These are phyloP conservation scores for Hipposideros armiger DNA, from an alignment of 2,113 vertebrate genomes.

Conservation along the genomic window DNA sequence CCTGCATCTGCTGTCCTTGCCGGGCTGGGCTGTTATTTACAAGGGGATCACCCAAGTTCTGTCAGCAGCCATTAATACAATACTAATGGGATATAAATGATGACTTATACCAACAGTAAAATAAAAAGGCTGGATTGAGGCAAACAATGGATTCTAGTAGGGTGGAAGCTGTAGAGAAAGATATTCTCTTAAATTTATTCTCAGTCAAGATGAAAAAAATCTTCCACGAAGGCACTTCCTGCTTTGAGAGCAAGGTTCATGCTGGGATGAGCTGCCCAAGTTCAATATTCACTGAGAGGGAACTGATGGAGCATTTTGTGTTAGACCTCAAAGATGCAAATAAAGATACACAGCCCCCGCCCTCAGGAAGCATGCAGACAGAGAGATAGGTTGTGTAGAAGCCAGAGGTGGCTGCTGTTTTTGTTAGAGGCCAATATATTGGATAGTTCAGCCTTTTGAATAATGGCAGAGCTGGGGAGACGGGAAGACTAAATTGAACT, in stretches of 20 bases:
- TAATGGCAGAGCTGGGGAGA: background rate
- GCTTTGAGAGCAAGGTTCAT: constrained; percentile 15
- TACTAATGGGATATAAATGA: background rate
- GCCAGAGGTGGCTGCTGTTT: background rate
- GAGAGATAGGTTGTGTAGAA: background rate
- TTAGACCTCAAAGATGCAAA: background rate
- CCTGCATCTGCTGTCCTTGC: constrained; percentile 76
- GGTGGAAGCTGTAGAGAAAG: background rate
- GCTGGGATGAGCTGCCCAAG: background rate
- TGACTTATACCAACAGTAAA: background rate
- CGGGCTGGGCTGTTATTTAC: constrained; percentile 64
- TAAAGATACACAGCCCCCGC: background rate
- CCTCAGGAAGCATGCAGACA: background rate
- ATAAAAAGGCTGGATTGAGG: background rate
- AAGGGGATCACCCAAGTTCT: constrained; percentile 69
- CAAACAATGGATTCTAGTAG: background rate
- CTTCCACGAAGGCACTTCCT: background rate
- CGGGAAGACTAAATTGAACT: background rate
- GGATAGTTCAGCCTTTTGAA: background rate
- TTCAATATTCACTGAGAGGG: background rate
- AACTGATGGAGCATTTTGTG: background rate
- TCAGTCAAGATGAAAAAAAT: background rate
- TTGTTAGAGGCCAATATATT: background rate
- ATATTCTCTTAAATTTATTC: background rate
- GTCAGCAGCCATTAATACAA: constrained; percentile 63